These are phyloP conservation scores for Hoplostethus mediterraneus DNA, from an alignment of 2,797 vertebrate species.

Conservation along the genomic window DNA sequence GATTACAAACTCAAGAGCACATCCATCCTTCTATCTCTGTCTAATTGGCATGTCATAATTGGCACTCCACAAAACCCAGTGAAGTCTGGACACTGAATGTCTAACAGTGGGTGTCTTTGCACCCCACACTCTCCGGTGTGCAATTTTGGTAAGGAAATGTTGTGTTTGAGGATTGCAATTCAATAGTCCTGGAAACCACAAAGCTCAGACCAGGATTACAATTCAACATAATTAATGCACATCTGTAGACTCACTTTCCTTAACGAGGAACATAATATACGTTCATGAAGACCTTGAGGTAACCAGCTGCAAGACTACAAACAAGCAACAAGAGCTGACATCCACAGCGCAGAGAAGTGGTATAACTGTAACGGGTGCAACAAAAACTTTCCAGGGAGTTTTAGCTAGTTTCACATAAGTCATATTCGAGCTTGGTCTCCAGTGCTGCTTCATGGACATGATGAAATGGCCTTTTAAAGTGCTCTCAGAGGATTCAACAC, in stretches of 20 bases:
- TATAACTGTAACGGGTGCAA: constrained; percentile 54
- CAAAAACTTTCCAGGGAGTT: constrained; percentile 80
- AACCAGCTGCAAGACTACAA: constrained; percentile 41
- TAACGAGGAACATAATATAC: constrained; percentile 44
- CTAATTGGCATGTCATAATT: constrained; percentile 82
- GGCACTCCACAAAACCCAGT: constrained; percentile 66
- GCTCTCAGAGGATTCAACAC: constrained; percentile 82
- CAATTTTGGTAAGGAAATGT: constrained; percentile 48
- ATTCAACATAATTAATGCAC: constrained; percentile 52
- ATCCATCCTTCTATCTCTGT: constrained; percentile 58
- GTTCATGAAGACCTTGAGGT: constrained; percentile 45
- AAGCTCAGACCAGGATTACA: constrained; percentile 47
- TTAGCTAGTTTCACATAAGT: constrained; percentile 78
- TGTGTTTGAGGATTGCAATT: constrained; percentile 52
- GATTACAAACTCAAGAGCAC: constrained; percentile 68
- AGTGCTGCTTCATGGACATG: constrained; percentile 80
- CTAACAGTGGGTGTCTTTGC: constrained; percentile 51
- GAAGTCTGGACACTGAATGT: constrained; percentile 46
- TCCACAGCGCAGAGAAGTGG: constrained; percentile 46
- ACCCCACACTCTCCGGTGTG: constrained; percentile 17
- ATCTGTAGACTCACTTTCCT: constrained; percentile 43
- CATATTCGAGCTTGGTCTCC: constrained; percentile 78
- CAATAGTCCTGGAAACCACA: constrained; percentile 30
- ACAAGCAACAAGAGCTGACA: constrained; percentile 38
- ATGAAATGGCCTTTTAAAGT: constrained; percentile 86